Evolutionary conservation across 2,113 vertebrate species (phyloP).

Genomic region (Microcebus jonahi): DNA sequence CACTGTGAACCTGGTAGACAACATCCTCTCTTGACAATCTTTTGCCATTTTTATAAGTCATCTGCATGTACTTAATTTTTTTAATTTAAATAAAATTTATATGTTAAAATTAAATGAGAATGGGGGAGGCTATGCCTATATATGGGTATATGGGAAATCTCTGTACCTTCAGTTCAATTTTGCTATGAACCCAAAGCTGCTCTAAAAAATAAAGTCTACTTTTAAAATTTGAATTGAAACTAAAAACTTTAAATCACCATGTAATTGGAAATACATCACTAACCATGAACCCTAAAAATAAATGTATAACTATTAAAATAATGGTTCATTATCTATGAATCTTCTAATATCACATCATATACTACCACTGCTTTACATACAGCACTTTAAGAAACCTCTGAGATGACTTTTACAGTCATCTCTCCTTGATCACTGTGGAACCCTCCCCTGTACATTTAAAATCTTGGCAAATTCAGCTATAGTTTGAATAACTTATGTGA

Average conservation of each 20-base stretch:
- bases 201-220: not conserved
- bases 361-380: not conserved
- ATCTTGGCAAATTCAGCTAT: not conserved
- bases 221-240: not conserved
- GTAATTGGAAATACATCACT: not conserved
- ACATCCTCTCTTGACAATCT: not conserved
- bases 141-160: too few relatives aligned
- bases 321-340: not conserved
- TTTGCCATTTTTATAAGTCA: not conserved
- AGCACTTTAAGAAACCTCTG: not conserved
- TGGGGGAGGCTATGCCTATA: too few relatives aligned
- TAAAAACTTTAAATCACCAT: not conserved
- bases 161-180: too few relatives aligned
- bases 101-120: not conserved
- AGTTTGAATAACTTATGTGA: not conserved
- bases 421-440: not conserved
- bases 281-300: not conserved
- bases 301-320: not conserved
- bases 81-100: conserved; percentile 11
- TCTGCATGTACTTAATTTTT: not conserved
- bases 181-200: too few relatives aligned
- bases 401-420: not conserved
- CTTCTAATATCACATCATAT: not conserved
- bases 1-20: not conserved
- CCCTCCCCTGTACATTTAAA: not conserved